These are phyloP conservation scores for Oryctes rhinoceros DNA, from an alignment of 1,140 invertebrate genomes.

Conservation along the genomic window DNA sequence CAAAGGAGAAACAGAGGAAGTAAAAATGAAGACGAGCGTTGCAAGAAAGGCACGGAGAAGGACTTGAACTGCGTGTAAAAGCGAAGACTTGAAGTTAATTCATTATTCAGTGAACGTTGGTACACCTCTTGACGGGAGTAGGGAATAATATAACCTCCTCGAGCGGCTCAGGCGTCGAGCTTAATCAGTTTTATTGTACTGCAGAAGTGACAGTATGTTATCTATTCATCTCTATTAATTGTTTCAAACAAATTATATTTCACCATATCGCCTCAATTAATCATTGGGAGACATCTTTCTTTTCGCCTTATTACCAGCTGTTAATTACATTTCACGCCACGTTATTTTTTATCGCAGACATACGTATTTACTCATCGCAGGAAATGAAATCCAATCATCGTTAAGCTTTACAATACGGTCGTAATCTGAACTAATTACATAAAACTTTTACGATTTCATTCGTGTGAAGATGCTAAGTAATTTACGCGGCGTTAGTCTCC, in stretches of 20 bases:
- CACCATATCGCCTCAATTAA: neutral
- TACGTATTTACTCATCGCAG: neutral
- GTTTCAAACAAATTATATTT: neutral
- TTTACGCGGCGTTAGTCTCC: neutral
- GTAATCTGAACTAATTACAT: conserved; percentile 25
- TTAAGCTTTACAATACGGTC: conserved; percentile 25
- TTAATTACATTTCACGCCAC: neutral
- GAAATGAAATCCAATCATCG: conserved; percentile 36
- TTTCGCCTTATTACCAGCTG: neutral
- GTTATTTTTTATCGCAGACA: conserved; percentile 20
- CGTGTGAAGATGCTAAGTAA: conserved; percentile 22
- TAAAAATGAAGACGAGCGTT: neutral
- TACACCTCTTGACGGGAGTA: conserved; percentile 4
- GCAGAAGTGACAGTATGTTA: neutral
- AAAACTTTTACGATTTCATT: conserved; percentile 20
- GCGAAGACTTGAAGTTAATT: conserved; percentile 11
- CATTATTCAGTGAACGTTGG: conserved; percentile 24
- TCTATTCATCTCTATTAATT: neutral
- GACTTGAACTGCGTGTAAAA: conserved; percentile 11
- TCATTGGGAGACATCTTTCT: neutral
- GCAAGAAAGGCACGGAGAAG: neutral
- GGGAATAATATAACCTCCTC: conserved; percentile 3
- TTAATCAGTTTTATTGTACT: conserved; percentile 8
- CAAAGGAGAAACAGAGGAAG: neutral
- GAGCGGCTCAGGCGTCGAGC: neutral